Evolutionary conservation across 2,113 vertebrate genomes (phyloP).

Genomic region (Laticauda laticaudata): DNA sequence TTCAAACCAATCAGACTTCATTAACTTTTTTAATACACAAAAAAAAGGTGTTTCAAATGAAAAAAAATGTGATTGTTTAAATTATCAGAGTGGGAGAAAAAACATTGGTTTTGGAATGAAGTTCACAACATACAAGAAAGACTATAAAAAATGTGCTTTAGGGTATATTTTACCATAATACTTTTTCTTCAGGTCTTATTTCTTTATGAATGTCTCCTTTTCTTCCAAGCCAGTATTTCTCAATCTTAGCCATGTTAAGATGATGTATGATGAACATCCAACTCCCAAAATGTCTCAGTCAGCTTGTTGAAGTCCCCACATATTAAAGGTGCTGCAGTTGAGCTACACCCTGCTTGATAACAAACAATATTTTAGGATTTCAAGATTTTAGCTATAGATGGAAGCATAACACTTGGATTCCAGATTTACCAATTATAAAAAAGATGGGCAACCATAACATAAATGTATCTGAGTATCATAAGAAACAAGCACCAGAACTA

Average conservation of each 20-base stretch:
- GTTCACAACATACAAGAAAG: neutral
- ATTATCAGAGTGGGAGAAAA: neutral
- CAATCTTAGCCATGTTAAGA: neutral
- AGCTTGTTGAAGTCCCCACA: neutral
- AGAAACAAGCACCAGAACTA: neutral
- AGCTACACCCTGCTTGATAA: neutral
- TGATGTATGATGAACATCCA: neutral
- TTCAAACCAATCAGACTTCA: conserved; percentile 37
- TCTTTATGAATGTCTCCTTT: neutral
- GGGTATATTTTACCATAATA: neutral
- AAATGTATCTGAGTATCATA: neutral
- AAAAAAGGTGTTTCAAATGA: neutral
- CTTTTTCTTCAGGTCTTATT: neutral
- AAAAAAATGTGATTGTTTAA: neutral
- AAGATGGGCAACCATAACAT: neutral
- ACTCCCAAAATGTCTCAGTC: neutral
- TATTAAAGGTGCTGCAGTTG: neutral
- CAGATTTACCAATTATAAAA: neutral
- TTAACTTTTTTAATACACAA: neutral
- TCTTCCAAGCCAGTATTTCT: neutral
- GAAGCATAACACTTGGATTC: neutral
- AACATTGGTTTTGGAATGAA: neutral
- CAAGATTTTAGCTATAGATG: neutral
- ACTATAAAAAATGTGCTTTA: neutral
- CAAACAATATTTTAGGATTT: neutral